These are phyloP conservation scores for Drosophila fuyamai DNA, from an alignment of 1,140 invertebrate species.

Conservation along the genomic window DNA sequence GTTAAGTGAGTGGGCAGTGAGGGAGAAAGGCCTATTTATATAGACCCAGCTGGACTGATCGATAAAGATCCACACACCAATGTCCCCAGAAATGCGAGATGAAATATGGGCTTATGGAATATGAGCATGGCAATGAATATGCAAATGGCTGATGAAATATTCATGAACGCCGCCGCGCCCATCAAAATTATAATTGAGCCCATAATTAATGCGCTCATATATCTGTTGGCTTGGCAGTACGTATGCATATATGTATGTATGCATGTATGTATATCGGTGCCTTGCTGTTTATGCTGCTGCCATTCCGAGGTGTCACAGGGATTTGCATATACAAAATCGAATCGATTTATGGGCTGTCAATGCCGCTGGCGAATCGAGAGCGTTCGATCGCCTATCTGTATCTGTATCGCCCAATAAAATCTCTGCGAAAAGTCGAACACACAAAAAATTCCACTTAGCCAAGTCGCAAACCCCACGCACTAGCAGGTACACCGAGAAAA, in stretches of 20 bases:
- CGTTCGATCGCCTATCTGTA: conserved; percentile 25
- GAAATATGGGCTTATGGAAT: conserved; percentile 21
- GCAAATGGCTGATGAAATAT: conserved; percentile 64
- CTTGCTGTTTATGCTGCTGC: conserved; percentile 8
- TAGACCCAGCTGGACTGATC: conserved; percentile 7
- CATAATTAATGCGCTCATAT: conserved; percentile 46
- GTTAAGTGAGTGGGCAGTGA: conserved; percentile 21
- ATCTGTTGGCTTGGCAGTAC: background rate
- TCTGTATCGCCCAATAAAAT: conserved; percentile 5
- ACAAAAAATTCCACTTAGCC: conserved; percentile 40
- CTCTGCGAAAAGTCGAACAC: conserved; percentile 3
- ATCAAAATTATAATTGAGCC: conserved; percentile 65
- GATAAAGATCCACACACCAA: conserved; percentile 16
- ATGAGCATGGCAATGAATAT: conserved; percentile 17
- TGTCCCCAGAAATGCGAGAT: conserved; percentile 7
- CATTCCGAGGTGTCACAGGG: conserved; percentile 14
- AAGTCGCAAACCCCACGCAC: conserved; percentile 35
- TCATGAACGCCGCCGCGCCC: conserved; percentile 48
- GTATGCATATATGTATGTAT: background rate
- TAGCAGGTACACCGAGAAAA: conserved; percentile 7
- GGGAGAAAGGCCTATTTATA: conserved; percentile 14
- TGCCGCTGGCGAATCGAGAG: conserved; percentile 25
- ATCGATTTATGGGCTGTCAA: conserved; percentile 28
- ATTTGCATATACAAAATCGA: conserved; percentile 23
- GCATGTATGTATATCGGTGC: background rate